phyloP scores from a whole-genome alignment of 2,888 invertebrate genomes.

The Branchinecta sandiegonensis region DNA sequence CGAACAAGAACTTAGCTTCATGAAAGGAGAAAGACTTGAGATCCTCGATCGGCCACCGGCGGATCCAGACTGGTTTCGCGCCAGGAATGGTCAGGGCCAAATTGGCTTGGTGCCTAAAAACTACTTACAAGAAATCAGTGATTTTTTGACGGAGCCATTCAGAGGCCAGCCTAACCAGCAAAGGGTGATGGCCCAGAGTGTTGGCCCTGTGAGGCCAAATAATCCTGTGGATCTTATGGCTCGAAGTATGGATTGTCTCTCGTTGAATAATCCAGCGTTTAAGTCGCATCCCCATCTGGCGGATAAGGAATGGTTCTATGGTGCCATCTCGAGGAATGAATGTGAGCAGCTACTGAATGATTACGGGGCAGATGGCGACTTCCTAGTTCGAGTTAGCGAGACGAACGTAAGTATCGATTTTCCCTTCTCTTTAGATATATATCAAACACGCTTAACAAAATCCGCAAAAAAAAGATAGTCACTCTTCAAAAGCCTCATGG shows the following conservation, averaged over 20 bases:
- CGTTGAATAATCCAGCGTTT: slow-evolving; percentile 19
- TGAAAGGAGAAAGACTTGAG: slow-evolving; percentile 89
- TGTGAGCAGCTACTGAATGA: slow-evolving; percentile 91
- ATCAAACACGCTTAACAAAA: background rate
- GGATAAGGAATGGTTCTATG: slow-evolving; percentile 93
- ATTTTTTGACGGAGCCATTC: slow-evolving; percentile 72
- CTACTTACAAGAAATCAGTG: slow-evolving; percentile 54
- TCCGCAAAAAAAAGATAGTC: background rate
- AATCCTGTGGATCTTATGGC: slow-evolving; percentile 16
- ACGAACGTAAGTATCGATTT: slow-evolving; percentile 65
- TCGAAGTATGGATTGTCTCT: slow-evolving; percentile 23
- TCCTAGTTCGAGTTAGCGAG: slow-evolving; percentile 95
- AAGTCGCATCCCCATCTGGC: slow-evolving; percentile 44
- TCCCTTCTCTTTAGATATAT: background rate
- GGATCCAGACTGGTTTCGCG: slow-evolving; percentile 98
- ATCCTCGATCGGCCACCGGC: slow-evolving; percentile 89
- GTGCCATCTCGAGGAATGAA: slow-evolving; percentile 83
- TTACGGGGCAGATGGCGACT: slow-evolving; percentile 93
- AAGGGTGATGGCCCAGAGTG: slow-evolving; percentile 18
- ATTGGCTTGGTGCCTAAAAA: slow-evolving; percentile 89
- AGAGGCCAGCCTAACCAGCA: slow-evolving; percentile 34
- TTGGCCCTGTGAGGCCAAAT: slow-evolving; percentile 11
- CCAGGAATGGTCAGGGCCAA: slow-evolving; percentile 79
- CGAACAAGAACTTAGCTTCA: slow-evolving; percentile 89
- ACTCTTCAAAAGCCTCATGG: background rate